These are phyloP conservation scores for Colinus virginianus DNA, from an alignment of 2,113 vertebrate genomes.

Conservation along the genomic window DNA sequence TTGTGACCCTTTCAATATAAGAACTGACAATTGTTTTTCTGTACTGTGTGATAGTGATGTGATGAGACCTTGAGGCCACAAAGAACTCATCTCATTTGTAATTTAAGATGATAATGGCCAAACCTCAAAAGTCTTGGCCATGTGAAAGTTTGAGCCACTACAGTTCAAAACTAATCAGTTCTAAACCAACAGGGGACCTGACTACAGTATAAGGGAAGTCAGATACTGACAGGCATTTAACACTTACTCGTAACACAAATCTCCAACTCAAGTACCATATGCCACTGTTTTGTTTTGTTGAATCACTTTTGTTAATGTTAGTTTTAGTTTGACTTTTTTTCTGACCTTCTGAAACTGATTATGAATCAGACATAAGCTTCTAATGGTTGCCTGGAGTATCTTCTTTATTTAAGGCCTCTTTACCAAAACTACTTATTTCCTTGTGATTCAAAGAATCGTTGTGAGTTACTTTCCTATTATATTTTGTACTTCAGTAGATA, in stretches of 20 bases:
- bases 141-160: not conserved
- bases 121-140: not conserved
- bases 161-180: conserved; percentile 9
- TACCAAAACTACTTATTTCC: not conserved
- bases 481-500: not conserved
- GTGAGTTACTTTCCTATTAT: not conserved
- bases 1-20: not conserved
- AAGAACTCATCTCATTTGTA: not conserved
- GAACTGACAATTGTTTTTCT: not conserved
- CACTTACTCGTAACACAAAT: not conserved
- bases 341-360: not conserved
- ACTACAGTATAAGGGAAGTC: not conserved
- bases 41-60: not conserved
- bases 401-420: not conserved
- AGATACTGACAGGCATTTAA: not conserved
- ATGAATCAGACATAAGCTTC: not conserved
- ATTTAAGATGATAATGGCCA: not conserved
- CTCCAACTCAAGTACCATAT: not conserved
- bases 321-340: not conserved
- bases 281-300: not conserved
- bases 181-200: not conserved
- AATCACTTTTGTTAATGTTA: not conserved
- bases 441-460: not conserved
- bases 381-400: not conserved
- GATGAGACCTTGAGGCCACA: not conserved